Conservation (phyloP, 2,888 invertebrate species). For the Tolmerus cingulatus region DNA sequence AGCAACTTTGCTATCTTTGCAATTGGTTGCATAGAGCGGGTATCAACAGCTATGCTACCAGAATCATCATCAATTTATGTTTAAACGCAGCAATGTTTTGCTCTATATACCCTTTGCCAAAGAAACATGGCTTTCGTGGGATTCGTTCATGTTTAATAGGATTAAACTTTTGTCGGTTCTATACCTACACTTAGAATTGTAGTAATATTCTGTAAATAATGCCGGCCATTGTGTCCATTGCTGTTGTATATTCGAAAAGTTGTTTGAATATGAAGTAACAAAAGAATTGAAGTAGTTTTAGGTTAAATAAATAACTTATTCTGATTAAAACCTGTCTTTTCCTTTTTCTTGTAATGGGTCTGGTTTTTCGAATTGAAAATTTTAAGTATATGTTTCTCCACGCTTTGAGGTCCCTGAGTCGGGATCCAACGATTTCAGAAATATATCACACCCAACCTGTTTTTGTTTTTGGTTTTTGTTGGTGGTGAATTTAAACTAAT, state of each 20-base stretch:
- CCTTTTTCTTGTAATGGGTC: background rate
- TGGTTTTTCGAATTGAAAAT: too few species aligned
- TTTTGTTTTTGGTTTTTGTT: too few species aligned
- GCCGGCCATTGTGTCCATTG: slow-evolving; percentile 25
- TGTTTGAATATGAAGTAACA: slow-evolving; percentile 37
- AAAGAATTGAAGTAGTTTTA: slow-evolving; percentile 39
- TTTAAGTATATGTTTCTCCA: too few species aligned
- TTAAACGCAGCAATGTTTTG: background rate
- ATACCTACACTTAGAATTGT: background rate
- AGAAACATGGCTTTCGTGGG: background rate
- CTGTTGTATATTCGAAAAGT: slow-evolving; percentile 39
- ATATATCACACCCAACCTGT: too few species aligned
- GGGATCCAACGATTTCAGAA: too few species aligned
- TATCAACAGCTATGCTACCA: background rate
- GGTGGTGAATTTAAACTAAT: too few species aligned
- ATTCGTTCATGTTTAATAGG: background rate
- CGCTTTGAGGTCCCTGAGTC: too few species aligned
- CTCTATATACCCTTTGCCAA: background rate
- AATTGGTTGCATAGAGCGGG: background rate
- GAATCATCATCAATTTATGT: background rate
- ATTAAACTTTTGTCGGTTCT: slow-evolving; percentile 15
- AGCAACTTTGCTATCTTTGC: background rate
- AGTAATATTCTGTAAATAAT: slow-evolving; percentile 33
- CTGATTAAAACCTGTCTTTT: slow-evolving; percentile 34
- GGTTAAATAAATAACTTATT: slow-evolving; percentile 43